Evolutionary conservation across 2,113 vertebrate species (phyloP).

Genomic region (Rhea americana): DNA sequence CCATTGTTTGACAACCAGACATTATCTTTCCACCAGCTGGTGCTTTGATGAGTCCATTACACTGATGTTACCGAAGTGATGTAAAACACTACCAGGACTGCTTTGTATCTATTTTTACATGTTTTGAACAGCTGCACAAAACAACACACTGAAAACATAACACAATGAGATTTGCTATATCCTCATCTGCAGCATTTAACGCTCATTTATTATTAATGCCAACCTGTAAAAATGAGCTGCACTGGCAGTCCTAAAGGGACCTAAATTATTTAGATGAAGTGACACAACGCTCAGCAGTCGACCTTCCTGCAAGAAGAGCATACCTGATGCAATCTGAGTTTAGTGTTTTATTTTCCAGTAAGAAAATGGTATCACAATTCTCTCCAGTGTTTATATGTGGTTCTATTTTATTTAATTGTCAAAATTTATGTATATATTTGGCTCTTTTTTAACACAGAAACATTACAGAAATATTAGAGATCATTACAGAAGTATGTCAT

Average conservation of each 20-base stretch:
- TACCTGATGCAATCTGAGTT: neutral
- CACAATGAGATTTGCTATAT: neutral
- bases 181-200: conserved; percentile 5
- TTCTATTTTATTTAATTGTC: conserved; percentile 3
- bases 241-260: neutral
- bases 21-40: neutral
- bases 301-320: neutral
- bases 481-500: neutral
- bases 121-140: conserved; percentile 24
- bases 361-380: neutral
- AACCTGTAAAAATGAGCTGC: neutral
- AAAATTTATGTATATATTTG: neutral
- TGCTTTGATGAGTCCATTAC: conserved; percentile 14
- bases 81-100: neutral
- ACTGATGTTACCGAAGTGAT: neutral
- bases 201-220: conserved; percentile 23
- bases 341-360: neutral
- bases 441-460: neutral
- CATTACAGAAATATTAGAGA: neutral
- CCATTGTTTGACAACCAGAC: neutral
- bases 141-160: neutral
- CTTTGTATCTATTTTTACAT: neutral
- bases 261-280: neutral
- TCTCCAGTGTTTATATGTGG: neutral
- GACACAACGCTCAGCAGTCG: neutral